Evolutionary conservation across 2,113 vertebrate genomes (phyloP).

Genomic region (Sarotherodon lohbergeri): DNA sequence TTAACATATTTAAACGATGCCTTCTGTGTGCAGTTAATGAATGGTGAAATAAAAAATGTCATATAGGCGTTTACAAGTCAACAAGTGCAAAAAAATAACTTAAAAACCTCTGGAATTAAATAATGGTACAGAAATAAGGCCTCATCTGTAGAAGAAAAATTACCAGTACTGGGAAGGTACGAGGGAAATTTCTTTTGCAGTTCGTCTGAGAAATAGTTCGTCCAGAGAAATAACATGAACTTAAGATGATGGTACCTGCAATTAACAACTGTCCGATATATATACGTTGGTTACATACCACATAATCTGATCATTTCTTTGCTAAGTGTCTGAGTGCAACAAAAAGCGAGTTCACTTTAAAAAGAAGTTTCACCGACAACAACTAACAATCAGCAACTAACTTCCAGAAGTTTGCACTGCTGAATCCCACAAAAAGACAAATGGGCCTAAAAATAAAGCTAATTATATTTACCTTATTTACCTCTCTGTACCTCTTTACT

Average conservation of each 20-base stretch:
- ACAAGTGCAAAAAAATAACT: not conserved
- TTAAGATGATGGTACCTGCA: no score
- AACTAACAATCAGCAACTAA: not conserved
- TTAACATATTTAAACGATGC: not conserved
- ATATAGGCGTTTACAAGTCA: not conserved
- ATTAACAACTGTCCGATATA: no score
- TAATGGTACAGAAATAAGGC: not conserved
- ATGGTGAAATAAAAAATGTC: not conserved
- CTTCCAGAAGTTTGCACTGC: not conserved
- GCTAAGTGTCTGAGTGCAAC: no score
- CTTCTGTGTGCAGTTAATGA: not conserved
- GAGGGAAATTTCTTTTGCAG: not conserved
- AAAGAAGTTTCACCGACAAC: not conserved
- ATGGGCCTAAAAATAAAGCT: conserved; percentile 36
- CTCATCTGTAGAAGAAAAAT: not conserved
- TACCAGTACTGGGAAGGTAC: not conserved
- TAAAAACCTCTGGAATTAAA: not conserved
- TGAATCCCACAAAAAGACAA: conserved; percentile 39
- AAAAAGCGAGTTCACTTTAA: not conserved
- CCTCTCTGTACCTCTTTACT: conserved; percentile 69
- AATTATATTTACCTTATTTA: conserved; percentile 47
- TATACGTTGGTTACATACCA: no score
- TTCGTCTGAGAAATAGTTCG: rapidly evolving
- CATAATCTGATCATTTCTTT: no score
- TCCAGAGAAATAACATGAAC: no score